Base-by-base conservation (phyloP, 2,888 invertebrate genomes). In the Luperina testacea region DNA sequence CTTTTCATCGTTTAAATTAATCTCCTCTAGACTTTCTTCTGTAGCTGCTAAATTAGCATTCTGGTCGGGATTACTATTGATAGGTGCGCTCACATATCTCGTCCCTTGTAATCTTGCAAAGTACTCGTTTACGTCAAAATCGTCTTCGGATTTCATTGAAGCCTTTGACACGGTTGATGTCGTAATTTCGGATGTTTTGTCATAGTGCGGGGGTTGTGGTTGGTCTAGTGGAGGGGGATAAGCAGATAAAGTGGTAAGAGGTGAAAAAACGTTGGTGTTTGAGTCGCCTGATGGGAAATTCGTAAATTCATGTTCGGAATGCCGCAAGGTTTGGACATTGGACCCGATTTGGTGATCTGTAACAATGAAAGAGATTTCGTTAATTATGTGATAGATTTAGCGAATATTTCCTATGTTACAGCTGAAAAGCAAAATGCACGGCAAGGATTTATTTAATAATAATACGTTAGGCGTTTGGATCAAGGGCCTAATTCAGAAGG, bases 111-210 rank as follows among this genome's bases (percentile, higher is more conserved):
- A 88, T 57, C 97, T 90, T 3, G 97, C 97, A 64, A 97, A 96
- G 82, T 97, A 97, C 83, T 96, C 96, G 75, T 96, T 96, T 0
- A 97, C 96, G 82, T 97, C 97, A 77, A 97, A 97, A 86, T 97
- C 96, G 64, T 97, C 97, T 64, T 95, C 95, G 0, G 94, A 88
- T 83, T 94, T 95, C 0, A 80, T 72, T 1, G 90, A 91, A 77
- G 92, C 93, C 84, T 95, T 94, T n/a, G 94, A 93, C 63, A 88
- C 82, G 0, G 90, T 91, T 11, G 87, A 45, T 1, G 61, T 79
- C 7, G 80, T 65, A 17, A 77, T 83, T 78, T 90, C 90, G 11
- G 76, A 63, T 51, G 51, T 75, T 67, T 42, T 79, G 4, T 85
- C 84, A 67, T 75, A 42, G 9, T 83, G 65, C 9, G 73, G 75